phyloP scores from a whole-genome alignment of 2,113 vertebrate species.

The Paradisaea rubra region DNA sequence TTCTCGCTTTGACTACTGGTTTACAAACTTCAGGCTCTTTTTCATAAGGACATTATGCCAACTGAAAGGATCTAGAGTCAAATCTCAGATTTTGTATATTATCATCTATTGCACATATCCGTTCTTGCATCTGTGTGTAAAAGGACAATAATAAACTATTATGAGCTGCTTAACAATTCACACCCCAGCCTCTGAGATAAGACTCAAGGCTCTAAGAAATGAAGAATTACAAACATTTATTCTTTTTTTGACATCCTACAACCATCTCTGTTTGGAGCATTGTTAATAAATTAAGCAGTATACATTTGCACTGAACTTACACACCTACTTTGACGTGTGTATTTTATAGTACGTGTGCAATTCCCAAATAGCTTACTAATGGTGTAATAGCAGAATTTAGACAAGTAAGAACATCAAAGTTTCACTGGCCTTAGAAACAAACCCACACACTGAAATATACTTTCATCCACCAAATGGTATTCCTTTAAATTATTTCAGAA shows the following conservation, averaged over 20 bases:
- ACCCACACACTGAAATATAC: background rate
- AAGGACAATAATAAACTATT: conserved; percentile 1
- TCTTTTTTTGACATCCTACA: conserved; percentile 1
- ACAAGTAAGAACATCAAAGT: conserved; percentile 22
- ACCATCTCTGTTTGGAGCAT: background rate
- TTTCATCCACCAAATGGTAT: background rate
- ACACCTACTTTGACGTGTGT: background rate
- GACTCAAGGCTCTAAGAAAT: conserved; percentile 30
- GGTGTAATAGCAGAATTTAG: conserved; percentile 14
- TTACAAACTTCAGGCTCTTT: conserved; percentile 55
- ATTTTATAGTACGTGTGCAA: background rate
- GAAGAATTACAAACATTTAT: conserved; percentile 4
- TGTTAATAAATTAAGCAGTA: background rate
- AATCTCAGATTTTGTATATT: conserved; percentile 53
- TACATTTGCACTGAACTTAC: conserved; percentile 19
- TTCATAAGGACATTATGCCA: conserved; percentile 29
- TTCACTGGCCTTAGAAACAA: conserved; percentile 20
- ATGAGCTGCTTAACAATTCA: background rate
- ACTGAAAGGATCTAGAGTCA: conserved; percentile 28
- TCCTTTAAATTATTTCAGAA: background rate
- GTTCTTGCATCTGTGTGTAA: background rate
- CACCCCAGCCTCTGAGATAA: conserved; percentile 4
- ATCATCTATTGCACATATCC: conserved; percentile 12
- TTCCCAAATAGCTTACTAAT: conserved; percentile 34
- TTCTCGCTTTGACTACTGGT: conserved; percentile 56